Evolutionary conservation across 2,797 vertebrate species (phyloP).

Genomic region (Streptopelia turtur): DNA sequence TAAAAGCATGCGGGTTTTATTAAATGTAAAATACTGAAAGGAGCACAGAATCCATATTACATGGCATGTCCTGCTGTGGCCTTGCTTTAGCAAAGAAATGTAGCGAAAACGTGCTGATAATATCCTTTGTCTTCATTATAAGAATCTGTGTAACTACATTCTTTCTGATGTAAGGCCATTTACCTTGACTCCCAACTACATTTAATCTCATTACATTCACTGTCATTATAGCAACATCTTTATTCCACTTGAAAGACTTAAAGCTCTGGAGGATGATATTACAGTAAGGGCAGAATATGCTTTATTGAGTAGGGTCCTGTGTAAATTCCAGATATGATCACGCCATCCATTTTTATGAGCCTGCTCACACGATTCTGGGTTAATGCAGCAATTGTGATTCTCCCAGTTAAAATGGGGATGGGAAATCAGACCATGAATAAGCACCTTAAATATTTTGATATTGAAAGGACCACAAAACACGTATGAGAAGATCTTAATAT

Average conservation of each 20-base stretch:
- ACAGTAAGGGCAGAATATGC: conserved; percentile 57
- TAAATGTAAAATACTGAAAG: conserved; percentile 42
- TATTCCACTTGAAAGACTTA: conserved; percentile 76
- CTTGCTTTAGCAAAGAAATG: conserved; percentile 72
- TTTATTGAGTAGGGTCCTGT: conserved; percentile 60
- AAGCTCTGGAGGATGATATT: conserved; percentile 75
- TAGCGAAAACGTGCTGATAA: conserved; percentile 53
- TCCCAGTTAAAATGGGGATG: neutral
- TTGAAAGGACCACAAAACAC: neutral
- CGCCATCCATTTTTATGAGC: conserved; percentile 62
- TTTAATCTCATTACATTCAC: conserved; percentile 78
- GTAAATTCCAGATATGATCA: conserved; percentile 61
- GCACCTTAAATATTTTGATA: neutral
- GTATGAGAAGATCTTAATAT: neutral
- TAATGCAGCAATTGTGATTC: neutral
- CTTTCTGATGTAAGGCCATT: conserved; percentile 76
- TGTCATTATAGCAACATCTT: conserved; percentile 74
- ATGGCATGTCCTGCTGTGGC: conserved; percentile 62
- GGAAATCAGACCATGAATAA: neutral
- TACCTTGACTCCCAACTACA: conserved; percentile 73
- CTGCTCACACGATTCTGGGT: neutral
- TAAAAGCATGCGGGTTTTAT: conserved; percentile 32
- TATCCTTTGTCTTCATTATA: conserved; percentile 77
- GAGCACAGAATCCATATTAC: conserved; percentile 36
- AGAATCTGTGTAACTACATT: conserved; percentile 52